These are phyloP conservation scores for Brachystomella parvula DNA, from an alignment of 1,140 invertebrate genomes.

Conservation along the genomic window DNA sequence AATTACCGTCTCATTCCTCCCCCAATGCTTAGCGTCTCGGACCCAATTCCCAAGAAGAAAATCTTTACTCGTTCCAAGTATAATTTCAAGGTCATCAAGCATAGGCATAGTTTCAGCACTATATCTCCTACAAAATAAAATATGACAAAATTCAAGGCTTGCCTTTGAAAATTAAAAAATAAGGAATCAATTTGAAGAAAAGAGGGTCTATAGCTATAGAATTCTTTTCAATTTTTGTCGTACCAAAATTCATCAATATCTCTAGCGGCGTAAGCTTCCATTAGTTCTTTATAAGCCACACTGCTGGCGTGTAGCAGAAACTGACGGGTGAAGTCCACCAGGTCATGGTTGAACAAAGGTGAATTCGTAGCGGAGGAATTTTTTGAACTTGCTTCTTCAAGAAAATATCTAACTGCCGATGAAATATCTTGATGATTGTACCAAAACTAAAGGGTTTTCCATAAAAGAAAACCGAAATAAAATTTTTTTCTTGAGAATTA, in stretches of 20 bases:
- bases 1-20: not conserved
- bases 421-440: constrained; percentile 55
- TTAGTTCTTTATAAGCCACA: constrained; percentile 55
- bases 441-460: constrained; percentile 50
- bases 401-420: constrained; percentile 54
- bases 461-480: not conserved
- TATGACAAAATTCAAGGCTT: not conserved
- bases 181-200: not conserved
- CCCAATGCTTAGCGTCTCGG: constrained; percentile 53
- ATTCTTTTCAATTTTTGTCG: not conserved
- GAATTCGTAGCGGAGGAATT: constrained; percentile 38
- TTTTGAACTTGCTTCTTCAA: constrained; percentile 36
- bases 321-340: constrained; percentile 78
- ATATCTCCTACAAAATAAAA: not conserved
- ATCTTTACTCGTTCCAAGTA: constrained; percentile 58
- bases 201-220: too few species aligned
- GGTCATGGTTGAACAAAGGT: constrained; percentile 57
- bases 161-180: not conserved
- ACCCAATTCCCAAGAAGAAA: constrained; percentile 71
- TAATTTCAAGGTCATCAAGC: constrained; percentile 59
- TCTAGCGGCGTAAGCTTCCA: constrained; percentile 47
- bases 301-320: constrained; percentile 63
- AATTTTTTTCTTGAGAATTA: constrained; percentile 38
- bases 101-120: constrained; percentile 37
- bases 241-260: not conserved